Evolutionary conservation across 2,888 invertebrate genomes (phyloP).

Genomic region (Oxyscelio sp.): DNA sequence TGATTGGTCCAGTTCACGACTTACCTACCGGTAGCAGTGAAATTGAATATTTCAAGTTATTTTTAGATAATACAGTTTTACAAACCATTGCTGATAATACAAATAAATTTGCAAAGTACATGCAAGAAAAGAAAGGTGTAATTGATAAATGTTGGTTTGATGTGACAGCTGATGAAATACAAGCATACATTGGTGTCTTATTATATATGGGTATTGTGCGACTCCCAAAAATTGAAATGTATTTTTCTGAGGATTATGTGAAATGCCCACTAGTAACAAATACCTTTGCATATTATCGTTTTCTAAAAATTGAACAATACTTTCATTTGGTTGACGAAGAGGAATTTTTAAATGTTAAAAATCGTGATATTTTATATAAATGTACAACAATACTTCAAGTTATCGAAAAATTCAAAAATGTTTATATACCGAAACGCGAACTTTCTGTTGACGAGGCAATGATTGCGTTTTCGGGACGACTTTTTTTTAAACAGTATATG

Average conservation of each 20-base stretch:
- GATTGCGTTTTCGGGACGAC: conserved; percentile 17
- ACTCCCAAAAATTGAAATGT: conserved; percentile 4
- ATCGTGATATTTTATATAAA: conserved; percentile 17
- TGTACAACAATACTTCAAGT: conserved; percentile 13
- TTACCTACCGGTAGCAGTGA: neutral
- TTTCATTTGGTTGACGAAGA: conserved; percentile 11
- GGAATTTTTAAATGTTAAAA: neutral
- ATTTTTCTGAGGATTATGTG: conserved; percentile 17
- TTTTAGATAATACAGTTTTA: neutral
- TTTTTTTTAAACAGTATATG: conserved; percentile 21
- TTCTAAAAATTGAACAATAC: conserved; percentile 19
- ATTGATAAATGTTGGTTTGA: neutral
- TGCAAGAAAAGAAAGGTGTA: conserved; percentile 1
- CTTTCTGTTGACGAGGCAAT: conserved; percentile 26
- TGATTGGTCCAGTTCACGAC: neutral
- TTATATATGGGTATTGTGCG: conserved; percentile 8
- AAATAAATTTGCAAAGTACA: neutral
- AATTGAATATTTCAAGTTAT: neutral
- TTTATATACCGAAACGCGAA: conserved; percentile 8
- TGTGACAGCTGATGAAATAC: neutral
- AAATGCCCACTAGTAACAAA: neutral
- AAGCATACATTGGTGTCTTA: neutral
- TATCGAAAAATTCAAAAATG: conserved; percentile 10
- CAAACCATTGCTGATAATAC: neutral
- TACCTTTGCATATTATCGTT: conserved; percentile 8